Evolutionary conservation across 2,113 vertebrate species (phyloP).

Genomic region (Cynocephalus volans): DNA sequence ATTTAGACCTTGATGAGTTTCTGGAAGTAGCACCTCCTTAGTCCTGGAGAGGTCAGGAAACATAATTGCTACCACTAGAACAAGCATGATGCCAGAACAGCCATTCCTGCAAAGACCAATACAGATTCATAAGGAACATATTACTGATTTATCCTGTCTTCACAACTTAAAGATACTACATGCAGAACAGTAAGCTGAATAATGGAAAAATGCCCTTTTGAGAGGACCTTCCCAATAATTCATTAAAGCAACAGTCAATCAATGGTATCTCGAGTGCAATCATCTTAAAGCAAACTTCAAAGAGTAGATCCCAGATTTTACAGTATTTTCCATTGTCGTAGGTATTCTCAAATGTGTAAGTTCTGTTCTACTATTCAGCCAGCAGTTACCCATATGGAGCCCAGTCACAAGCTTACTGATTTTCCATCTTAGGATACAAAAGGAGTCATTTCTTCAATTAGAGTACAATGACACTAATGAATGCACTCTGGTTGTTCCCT

Average conservation of each 20-base stretch:
- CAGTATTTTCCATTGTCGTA: conserved; percentile 33
- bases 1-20: conserved; percentile 58
- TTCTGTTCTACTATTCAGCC: conserved; percentile 14
- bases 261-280: neutral
- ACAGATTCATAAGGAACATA: conserved; percentile 49
- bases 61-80: neutral
- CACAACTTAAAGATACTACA: neutral
- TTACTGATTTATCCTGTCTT: conserved; percentile 23
- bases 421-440: conserved; percentile 78
- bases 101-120: neutral
- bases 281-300: conserved; percentile 43
- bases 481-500: conserved; percentile 80
- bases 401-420: conserved; percentile 69
- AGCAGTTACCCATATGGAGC: conserved; percentile 30
- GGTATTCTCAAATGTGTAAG: conserved; percentile 15
- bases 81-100: neutral
- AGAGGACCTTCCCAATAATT: neutral
- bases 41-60: conserved; percentile 24
- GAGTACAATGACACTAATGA: conserved; percentile 83
- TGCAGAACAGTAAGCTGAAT: conserved; percentile 1
- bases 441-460: conserved; percentile 83
- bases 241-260: neutral
- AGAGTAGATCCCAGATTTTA: neutral
- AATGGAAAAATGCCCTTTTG: conserved; percentile 21
- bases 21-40: conserved; percentile 41